phyloP scores from a whole-genome alignment of 2,888 invertebrate species.

The Polylopha cassiicola region DNA sequence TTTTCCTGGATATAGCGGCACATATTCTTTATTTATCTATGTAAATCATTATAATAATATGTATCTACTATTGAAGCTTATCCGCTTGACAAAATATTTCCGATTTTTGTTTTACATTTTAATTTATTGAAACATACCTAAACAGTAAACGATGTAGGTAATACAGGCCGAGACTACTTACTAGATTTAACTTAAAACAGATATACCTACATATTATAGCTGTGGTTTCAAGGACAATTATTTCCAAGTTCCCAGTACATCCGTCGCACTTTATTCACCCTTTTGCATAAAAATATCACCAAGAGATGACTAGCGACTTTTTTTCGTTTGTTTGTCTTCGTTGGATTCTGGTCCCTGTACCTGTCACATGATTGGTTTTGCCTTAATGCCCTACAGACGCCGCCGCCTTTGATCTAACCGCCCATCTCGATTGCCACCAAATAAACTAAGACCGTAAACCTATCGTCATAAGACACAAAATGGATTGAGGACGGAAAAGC shows the following conservation, averaged over 20 bases:
- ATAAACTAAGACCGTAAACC: slow-evolving; percentile 23
- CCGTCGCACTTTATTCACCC: slow-evolving; percentile 23
- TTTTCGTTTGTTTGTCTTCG: slow-evolving; percentile 37
- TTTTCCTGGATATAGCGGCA: too few species aligned
- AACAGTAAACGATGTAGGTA: too few species aligned
- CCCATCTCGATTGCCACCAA: slow-evolving; percentile 29
- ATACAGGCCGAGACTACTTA: too few species aligned
- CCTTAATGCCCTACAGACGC: slow-evolving; percentile 54
- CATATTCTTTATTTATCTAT: too few species aligned
- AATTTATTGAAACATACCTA: too few species aligned
- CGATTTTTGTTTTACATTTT: too few species aligned
- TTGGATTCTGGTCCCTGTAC: slow-evolving; percentile 30
- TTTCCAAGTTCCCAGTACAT: too few species aligned
- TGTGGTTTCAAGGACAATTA: too few species aligned
- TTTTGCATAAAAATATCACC: slow-evolving; percentile 28
- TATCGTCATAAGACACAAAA: slow-evolving; percentile 21
- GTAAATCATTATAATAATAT: too few species aligned
- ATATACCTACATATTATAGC: too few species aligned
- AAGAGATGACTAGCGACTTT: slow-evolving; percentile 46
- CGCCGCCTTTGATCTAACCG: slow-evolving; percentile 60
- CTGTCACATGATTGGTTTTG: slow-evolving; percentile 68
- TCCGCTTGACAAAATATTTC: too few species aligned
- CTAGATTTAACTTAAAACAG: background rate
- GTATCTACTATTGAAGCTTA: too few species aligned
- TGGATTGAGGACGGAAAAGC: slow-evolving; percentile 24